These are phyloP conservation scores for Cheilosia grossa DNA, from an alignment of 2,888 invertebrate species.

Conservation along the genomic window DNA sequence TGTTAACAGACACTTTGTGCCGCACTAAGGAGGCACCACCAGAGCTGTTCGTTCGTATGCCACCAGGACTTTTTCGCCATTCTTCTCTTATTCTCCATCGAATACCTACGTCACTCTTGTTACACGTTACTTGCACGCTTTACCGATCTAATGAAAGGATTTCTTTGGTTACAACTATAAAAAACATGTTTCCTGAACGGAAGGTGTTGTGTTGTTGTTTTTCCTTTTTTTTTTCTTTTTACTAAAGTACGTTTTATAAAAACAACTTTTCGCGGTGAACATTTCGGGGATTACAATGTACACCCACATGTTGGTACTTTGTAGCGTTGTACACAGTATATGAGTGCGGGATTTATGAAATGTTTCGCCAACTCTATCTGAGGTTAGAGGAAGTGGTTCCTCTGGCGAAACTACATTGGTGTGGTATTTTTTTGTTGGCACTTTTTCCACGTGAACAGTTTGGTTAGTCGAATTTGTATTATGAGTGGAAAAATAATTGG, in stretches of 20 bases:
- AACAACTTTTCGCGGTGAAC: constrained; percentile 50
- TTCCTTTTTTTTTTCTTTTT: constrained; percentile 2
- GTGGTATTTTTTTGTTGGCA: constrained; percentile 2
- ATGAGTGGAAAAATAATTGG: constrained; percentile 68
- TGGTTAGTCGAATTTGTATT: constrained; percentile 65
- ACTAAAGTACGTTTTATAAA: constrained; percentile 29
- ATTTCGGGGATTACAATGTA: constrained; percentile 49
- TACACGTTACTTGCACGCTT: constrained; percentile 40
- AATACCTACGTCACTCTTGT: constrained; percentile 51
- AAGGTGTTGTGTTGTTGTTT: constrained; percentile 21
- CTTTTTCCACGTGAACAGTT: constrained; percentile 47
- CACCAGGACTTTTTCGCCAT: constrained; percentile 36
- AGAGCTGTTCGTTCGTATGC: constrained; percentile 21
- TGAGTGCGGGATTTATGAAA: constrained; percentile 46
- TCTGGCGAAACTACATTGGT: constrained; percentile 38
- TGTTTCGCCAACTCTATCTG: constrained; percentile 2
- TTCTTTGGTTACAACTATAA: constrained; percentile 48
- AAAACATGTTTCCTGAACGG: constrained; percentile 15
- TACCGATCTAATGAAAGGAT: constrained; percentile 56
- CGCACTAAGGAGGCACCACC: constrained; percentile 34
- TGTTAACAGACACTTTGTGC: constrained; percentile 74
- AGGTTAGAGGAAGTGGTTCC: constrained; percentile 28
- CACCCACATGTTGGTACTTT: background rate
- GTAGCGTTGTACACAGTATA: constrained; percentile 8
- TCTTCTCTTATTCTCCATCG: constrained; percentile 40